These are phyloP conservation scores for Diloba caeruleocephala DNA, from an alignment of 2,888 invertebrate genomes.

Conservation along the genomic window DNA sequence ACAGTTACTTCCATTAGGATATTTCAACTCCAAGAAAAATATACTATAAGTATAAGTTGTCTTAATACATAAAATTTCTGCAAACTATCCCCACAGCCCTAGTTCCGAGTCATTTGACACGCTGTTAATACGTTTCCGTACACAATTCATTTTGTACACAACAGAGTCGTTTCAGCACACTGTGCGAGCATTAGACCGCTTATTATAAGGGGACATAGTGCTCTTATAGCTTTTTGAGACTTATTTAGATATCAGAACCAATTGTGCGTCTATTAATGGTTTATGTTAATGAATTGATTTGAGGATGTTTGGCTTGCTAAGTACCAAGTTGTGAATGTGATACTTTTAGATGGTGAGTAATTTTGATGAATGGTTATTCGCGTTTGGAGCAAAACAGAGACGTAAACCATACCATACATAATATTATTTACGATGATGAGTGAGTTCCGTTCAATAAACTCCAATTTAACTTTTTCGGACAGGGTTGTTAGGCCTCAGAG, in stretches of 20 bases:
- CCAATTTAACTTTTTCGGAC: too few species aligned
- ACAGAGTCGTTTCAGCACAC: constrained; percentile 63
- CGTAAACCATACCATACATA: neutral
- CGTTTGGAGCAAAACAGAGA: neutral
- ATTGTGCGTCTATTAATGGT: constrained; percentile 73
- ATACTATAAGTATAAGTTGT: too few species aligned
- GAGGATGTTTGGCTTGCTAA: too few species aligned
- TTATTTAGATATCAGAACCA: constrained; percentile 63
- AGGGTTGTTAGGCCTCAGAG: too few species aligned
- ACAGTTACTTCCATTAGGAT: too few species aligned
- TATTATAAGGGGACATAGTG: constrained; percentile 46
- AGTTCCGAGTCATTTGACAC: constrained; percentile 58
- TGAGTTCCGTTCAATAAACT: too few species aligned
- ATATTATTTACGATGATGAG: too few species aligned
- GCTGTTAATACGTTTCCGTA: constrained; percentile 61
- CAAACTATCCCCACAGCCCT: constrained; percentile 7
- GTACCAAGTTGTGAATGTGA: constrained; percentile 20
- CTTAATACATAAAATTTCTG: neutral
- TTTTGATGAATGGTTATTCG: neutral
- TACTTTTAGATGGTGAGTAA: constrained; percentile 27
- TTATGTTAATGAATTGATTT: constrained; percentile 76
- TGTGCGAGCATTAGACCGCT: constrained; percentile 67
- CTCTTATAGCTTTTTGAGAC: constrained; percentile 65
- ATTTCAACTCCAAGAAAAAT: too few species aligned
- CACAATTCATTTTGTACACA: constrained; percentile 74